A percentile compares a stretch with the other conserved stretches of the same genome.
phyloP scores from a whole-genome alignment of 1,140 invertebrate species.

The Platorchestia sp. region DNA sequence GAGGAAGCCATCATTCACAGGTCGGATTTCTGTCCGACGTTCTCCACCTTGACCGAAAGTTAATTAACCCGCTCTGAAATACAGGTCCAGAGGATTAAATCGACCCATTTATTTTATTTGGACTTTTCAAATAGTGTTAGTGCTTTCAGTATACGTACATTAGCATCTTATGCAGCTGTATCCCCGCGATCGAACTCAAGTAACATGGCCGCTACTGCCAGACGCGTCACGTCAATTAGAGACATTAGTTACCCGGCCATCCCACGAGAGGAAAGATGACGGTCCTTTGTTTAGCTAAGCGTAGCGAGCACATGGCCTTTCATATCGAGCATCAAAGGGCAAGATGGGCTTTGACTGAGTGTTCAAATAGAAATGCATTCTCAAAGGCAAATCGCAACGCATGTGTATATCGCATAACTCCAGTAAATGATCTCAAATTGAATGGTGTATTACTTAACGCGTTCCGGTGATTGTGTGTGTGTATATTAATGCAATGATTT shows the following conservation, averaged over 20 bases:
- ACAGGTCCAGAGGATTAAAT: not conserved
- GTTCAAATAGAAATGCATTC: not conserved
- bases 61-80: not conserved
- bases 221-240: not conserved
- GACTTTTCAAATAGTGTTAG: not conserved
- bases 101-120: not conserved
- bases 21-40: not conserved
- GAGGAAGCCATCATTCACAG: not conserved
- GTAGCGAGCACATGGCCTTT: slow-evolving; percentile 26
- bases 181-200: not conserved
- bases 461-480: not conserved
- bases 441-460: not conserved
- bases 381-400: not conserved
- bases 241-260: not conserved
- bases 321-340: not conserved
- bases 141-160: not conserved
- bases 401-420: not conserved
- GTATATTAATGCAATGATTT: not conserved
- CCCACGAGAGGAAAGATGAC: not conserved
- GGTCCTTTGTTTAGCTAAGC: not conserved
- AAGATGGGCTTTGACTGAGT: not conserved
- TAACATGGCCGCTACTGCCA: not conserved
- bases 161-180: not conserved
- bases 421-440: not conserved
- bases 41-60: not conserved